Evolutionary conservation across 2,888 invertebrate genomes (phyloP).

Genomic region (Hartigia nigra): DNA sequence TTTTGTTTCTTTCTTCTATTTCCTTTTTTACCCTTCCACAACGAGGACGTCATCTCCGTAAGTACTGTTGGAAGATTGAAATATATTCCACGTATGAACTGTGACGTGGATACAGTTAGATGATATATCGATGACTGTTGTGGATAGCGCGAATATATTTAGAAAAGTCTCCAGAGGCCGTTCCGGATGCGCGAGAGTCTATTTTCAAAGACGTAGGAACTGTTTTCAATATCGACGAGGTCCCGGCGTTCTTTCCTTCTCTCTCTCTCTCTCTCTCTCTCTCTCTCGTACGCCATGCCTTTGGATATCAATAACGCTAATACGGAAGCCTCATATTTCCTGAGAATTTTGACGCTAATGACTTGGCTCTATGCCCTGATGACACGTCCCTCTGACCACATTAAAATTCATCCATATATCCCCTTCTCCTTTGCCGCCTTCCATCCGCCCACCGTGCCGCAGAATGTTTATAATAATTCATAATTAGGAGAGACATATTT

Average conservation of each 20-base stretch:
- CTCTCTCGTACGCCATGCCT: not conserved
- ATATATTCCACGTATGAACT: not conserved
- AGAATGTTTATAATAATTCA: constrained; percentile 7
- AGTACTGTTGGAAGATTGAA: not conserved
- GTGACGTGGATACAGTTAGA: not conserved
- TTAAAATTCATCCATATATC: not conserved
- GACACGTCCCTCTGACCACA: constrained; percentile 4
- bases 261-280: not conserved
- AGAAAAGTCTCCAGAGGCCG: not conserved
- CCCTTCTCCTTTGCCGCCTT: not conserved
- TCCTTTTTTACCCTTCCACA: not conserved
- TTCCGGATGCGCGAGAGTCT: not conserved
- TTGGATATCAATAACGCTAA: not conserved
- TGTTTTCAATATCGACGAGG: not conserved
- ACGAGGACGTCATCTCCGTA: not conserved
- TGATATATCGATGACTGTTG: not conserved
- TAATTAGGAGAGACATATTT: constrained; percentile 1
- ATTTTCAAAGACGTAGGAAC: not conserved
- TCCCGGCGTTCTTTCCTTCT: not conserved
- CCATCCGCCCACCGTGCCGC: not conserved
- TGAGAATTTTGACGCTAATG: not conserved
- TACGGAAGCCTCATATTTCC: not conserved
- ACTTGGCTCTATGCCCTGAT: constrained; percentile 5
- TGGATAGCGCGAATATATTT: not conserved
- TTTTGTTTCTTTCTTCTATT: not conserved